Evolutionary conservation across 1,140 invertebrate species (phyloP).

Genomic region (Ridgeia piscesae): DNA sequence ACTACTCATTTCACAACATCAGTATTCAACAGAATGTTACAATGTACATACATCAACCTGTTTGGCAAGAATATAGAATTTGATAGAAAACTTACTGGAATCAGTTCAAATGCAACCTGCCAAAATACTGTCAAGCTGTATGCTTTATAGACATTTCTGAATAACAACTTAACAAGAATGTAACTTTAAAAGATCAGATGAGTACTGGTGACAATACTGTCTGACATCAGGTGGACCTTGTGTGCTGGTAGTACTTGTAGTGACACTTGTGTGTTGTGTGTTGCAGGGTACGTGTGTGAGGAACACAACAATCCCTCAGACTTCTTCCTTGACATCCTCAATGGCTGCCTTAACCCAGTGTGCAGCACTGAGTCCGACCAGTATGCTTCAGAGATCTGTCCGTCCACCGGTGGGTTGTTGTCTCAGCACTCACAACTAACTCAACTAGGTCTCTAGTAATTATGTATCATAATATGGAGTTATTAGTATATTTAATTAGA

Average conservation of each 20-base stretch:
- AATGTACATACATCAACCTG: too few species aligned
- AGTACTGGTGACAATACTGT: too few species aligned
- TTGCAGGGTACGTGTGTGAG: constrained; percentile 34
- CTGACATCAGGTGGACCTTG: too few species aligned
- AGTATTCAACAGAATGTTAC: background rate
- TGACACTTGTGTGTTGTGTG: background rate
- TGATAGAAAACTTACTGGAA: too few species aligned
- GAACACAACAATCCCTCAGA: constrained; percentile 38
- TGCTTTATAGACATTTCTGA: too few species aligned
- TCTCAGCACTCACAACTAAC: background rate
- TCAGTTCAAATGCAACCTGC: too few species aligned
- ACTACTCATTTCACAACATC: background rate
- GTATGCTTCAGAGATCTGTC: constrained; percentile 12
- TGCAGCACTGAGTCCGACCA: background rate
- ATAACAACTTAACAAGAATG: too few species aligned
- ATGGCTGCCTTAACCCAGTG: constrained; percentile 21
- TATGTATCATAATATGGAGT: background rate
- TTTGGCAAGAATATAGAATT: too few species aligned
- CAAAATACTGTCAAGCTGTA: too few species aligned
- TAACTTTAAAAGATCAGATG: too few species aligned
- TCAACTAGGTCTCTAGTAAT: too few species aligned
- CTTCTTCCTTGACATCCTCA: constrained; percentile 37
- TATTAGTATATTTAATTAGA: background rate
- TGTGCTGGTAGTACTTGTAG: too few species aligned
- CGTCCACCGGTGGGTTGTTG: background rate